A percentile compares a stretch with the other conserved stretches of the same genome.
These are phyloP conservation scores for Microctenopoma stevenorrisi DNA, from an alignment of 2,797 vertebrate genomes.

Conservation along the genomic window DNA sequence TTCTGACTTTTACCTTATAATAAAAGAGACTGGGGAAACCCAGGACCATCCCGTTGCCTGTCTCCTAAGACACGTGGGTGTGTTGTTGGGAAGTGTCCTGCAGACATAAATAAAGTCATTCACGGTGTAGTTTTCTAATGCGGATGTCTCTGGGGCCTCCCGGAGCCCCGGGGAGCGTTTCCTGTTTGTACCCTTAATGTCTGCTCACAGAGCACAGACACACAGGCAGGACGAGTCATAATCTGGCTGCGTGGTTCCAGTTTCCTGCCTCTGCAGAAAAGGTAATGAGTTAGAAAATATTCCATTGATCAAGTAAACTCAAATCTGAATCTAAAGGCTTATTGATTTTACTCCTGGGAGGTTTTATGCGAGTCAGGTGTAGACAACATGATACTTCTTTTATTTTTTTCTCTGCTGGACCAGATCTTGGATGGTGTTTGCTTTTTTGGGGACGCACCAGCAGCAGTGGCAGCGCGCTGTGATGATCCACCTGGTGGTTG, in stretches of 20 bases:
- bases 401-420: not conserved
- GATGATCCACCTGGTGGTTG: constrained; percentile 50
- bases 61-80: constrained; percentile 21
- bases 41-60: constrained; percentile 8
- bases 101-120: constrained; percentile 44
- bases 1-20: not conserved
- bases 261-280: constrained; percentile 30
- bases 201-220: constrained; percentile 36
- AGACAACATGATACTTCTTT: not conserved
- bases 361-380: not conserved
- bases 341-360: not conserved
- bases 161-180: constrained; percentile 69
- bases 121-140: constrained; percentile 52
- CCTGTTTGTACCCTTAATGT: constrained; percentile 74
- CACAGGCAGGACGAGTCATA: constrained; percentile 13
- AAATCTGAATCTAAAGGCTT: too few species aligned
- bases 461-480: not conserved
- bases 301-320: not conserved
- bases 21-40: constrained; percentile 13
- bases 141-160: constrained; percentile 65
- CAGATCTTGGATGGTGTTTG: not conserved
- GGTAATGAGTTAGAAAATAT: not conserved
- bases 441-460: not conserved
- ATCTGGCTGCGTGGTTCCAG: constrained; percentile 11
- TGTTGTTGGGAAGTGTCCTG: constrained; percentile 34